phyloP scores from a whole-genome alignment of 2,797 vertebrate genomes.

The Corythornis leucogaster region DNA sequence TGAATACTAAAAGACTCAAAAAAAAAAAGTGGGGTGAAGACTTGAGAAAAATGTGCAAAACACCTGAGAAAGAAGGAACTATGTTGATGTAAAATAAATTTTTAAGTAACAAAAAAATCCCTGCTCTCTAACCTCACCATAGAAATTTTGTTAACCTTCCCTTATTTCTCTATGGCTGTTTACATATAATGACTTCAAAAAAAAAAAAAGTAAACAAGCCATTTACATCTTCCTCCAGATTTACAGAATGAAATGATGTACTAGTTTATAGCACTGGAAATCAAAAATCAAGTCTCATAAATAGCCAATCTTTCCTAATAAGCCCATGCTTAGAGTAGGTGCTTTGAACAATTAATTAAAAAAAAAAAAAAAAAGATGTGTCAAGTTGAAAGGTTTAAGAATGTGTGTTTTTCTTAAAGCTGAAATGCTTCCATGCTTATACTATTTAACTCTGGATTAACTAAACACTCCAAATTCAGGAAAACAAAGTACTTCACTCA shows the following conservation, averaged over 20 bases:
- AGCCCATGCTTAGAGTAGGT: not conserved
- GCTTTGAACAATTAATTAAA: not conserved
- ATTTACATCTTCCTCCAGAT: not conserved
- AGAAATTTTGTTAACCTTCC: not conserved
- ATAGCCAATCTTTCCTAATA: slow-evolving; percentile 3
- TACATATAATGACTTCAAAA: rapidly evolving
- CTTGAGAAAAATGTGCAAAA: not conserved
- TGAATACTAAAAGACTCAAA: not conserved
- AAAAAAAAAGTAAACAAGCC: not conserved
- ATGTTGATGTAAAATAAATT: not conserved
- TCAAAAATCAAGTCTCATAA: not conserved
- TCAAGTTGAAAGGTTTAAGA: not conserved
- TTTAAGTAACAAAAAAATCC: not conserved
- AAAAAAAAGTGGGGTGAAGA: not conserved
- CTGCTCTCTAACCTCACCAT: not conserved
- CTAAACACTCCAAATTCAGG: not conserved
- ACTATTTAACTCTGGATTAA: not conserved
- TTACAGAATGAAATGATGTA: not conserved
- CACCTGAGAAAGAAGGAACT: not conserved
- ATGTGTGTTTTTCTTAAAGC: not conserved
- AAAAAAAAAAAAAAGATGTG: not conserved
- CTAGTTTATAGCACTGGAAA: not conserved
- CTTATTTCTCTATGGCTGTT: not conserved
- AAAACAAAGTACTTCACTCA: not conserved
- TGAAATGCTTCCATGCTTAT: not conserved